A percentile compares a stretch with the other conserved stretches of the same genome.
phyloP scores from a whole-genome alignment of 2,797 vertebrate species.

The Pipistrellus kuhlii region DNA sequence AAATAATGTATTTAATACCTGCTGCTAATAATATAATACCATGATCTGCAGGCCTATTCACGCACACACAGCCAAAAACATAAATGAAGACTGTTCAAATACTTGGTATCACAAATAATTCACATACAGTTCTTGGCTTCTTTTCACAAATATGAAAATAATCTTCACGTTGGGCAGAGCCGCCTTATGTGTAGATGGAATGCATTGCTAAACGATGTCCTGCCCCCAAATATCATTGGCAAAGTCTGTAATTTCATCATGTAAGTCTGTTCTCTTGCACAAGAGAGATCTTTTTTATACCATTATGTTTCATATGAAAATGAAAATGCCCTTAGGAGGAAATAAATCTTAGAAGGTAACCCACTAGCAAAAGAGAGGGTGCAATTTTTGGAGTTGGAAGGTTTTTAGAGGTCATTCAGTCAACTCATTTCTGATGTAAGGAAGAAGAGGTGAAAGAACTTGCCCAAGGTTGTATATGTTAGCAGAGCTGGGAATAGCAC shows the following conservation, averaged over 20 bases:
- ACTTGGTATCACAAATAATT: neutral
- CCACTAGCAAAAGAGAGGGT: neutral
- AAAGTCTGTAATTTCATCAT: constrained; percentile 20
- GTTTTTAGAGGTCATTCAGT: neutral
- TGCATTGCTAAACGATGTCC: neutral
- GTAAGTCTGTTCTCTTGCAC: neutral
- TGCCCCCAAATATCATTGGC: neutral
- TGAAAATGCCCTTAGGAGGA: constrained; percentile 42
- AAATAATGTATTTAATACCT: constrained; percentile 72
- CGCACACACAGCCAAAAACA: neutral
- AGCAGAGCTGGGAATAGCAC: neutral
- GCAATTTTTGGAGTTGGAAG: neutral
- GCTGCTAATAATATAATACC: constrained; percentile 63
- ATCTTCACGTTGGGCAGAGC: neutral
- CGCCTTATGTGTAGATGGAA: neutral
- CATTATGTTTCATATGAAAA: constrained; percentile 24
- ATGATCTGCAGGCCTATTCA: constrained; percentile 4
- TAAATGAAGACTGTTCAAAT: constrained; percentile 49
- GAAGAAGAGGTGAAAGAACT: neutral
- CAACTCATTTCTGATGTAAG: neutral
- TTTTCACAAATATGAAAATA: constrained; percentile 25
- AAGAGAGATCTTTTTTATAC: neutral
- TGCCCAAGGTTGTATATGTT: neutral
- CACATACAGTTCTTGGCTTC: constrained; percentile 10
- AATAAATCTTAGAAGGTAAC: constrained; percentile 38